phyloP scores from a whole-genome alignment of 2,888 invertebrate species.

The Diarsia rubi region DNA sequence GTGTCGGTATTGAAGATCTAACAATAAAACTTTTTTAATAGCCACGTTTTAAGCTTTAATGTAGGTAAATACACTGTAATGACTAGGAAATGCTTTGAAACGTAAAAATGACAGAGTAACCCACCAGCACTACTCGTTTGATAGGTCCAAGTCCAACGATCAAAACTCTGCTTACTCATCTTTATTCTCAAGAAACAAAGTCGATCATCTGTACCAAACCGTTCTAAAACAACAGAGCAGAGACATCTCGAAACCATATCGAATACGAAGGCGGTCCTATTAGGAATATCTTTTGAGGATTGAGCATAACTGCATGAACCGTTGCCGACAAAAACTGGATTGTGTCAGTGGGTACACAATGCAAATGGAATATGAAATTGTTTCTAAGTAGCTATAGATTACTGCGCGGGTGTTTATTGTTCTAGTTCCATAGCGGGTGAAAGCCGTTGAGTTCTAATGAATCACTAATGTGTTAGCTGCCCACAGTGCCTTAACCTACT shows the following conservation, averaged over 20 bases:
- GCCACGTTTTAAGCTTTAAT: constrained; percentile 31
- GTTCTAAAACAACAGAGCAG: not conserved
- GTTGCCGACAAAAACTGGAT: constrained; percentile 37
- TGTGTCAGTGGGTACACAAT: constrained; percentile 53
- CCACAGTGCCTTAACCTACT: constrained; percentile 79
- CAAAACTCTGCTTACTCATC: not conserved
- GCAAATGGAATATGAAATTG: constrained; percentile 64
- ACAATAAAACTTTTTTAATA: constrained; percentile 52
- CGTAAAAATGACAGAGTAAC: not conserved
- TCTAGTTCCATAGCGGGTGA: constrained; percentile 78
- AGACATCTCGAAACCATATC: not conserved
- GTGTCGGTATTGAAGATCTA: constrained; percentile 43
- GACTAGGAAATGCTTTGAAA: constrained; percentile 30
- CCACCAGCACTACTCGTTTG: not conserved
- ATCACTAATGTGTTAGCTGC: constrained; percentile 82
- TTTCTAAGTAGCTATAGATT: constrained; percentile 61
- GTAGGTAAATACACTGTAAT: constrained; percentile 15
- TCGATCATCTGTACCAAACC: not conserved
- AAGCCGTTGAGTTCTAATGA: constrained; percentile 80
- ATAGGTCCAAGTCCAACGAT: not conserved
- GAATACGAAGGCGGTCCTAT: constrained; percentile 6
- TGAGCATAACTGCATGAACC: constrained; percentile 28
- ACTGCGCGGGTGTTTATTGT: constrained; percentile 80
- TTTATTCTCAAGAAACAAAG: not conserved
- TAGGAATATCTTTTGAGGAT: constrained; percentile 7